A percentile compares a stretch with the other conserved stretches of the same genome.
Evolutionary conservation across 2,113 vertebrate species (phyloP).

Genomic region (Urocitellus parryii): DNA sequence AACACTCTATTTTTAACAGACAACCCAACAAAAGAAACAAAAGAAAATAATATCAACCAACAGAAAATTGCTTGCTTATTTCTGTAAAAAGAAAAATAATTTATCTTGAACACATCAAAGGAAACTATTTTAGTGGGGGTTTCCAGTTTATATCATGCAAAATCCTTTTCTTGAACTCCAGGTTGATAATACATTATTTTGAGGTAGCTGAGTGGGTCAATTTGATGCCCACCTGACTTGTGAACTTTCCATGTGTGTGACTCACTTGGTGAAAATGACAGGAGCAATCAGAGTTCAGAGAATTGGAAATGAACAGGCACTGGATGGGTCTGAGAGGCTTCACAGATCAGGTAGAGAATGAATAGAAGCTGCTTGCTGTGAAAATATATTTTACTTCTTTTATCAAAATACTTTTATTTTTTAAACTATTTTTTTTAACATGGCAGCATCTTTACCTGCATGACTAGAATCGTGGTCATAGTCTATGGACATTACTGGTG

Average conservation of each 20-base stretch:
- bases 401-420: background rate
- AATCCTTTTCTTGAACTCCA: too few species aligned
- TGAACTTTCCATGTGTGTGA: too few species aligned
- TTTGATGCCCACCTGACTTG: background rate
- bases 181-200: background rate
- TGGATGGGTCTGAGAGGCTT: too few species aligned
- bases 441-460: background rate
- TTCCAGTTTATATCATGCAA: too few species aligned
- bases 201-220: background rate
- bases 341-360: too few species aligned
- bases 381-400: background rate
- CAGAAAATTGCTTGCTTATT: background rate
- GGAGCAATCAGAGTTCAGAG: background rate
- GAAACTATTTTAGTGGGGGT: background rate
- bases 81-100: background rate
- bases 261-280: background rate
- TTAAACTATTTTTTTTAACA: background rate
- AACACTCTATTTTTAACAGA: background rate
- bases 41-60: constrained; percentile 37
- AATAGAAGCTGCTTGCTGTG: background rate
- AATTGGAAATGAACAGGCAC: too few species aligned
- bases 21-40: constrained; percentile 14
- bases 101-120: background rate
- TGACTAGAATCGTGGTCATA: background rate
- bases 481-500: background rate